Percentiles rank a stretch among this genome's conserved stretches.
phyloP scores from a whole-genome alignment of 2,888 invertebrate species.

The Nesidiocoris tenuis region DNA sequence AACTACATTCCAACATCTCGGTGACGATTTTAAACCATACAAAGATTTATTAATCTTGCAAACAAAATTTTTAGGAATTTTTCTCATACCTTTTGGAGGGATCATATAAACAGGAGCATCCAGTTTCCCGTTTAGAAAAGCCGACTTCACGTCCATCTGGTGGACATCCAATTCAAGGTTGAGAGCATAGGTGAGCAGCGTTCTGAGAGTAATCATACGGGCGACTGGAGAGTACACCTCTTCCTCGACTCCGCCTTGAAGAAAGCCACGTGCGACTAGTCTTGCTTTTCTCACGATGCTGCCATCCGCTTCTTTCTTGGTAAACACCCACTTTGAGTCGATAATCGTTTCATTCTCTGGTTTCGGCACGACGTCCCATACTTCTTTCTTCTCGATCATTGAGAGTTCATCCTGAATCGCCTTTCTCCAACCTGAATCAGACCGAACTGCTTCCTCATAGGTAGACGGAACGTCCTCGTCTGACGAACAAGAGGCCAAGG shows the following conservation, averaged over 20 bases:
- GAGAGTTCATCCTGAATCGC: constrained; percentile 28
- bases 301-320: constrained; percentile 4
- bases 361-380: constrained; percentile 36
- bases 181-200: constrained; percentile 1
- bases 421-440: constrained; percentile 8
- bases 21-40: constrained; percentile 15
- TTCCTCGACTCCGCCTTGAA: constrained; percentile 25
- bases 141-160: constrained; percentile 27
- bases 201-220: not conserved
- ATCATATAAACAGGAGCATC: constrained; percentile 21
- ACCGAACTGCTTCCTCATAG: not conserved
- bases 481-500: not conserved
- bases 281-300: constrained; percentile 23
- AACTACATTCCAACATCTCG: constrained; percentile 13
- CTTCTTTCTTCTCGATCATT: constrained; percentile 7
- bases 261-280: constrained; percentile 37
- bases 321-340: constrained; percentile 39
- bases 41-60: constrained; percentile 8
- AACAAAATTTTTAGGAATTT: not conserved
- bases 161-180: constrained; percentile 3
- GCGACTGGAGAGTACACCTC: constrained; percentile 38
- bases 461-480: too few species aligned
- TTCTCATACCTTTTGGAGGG: constrained; percentile 1
- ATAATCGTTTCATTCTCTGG: constrained; percentile 4
- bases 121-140: constrained; percentile 20